Evolutionary conservation across 2,113 vertebrate genomes (phyloP), one percentile per base, ranked within the genome.

Genomic region (Malurus cyaneus): DNA sequence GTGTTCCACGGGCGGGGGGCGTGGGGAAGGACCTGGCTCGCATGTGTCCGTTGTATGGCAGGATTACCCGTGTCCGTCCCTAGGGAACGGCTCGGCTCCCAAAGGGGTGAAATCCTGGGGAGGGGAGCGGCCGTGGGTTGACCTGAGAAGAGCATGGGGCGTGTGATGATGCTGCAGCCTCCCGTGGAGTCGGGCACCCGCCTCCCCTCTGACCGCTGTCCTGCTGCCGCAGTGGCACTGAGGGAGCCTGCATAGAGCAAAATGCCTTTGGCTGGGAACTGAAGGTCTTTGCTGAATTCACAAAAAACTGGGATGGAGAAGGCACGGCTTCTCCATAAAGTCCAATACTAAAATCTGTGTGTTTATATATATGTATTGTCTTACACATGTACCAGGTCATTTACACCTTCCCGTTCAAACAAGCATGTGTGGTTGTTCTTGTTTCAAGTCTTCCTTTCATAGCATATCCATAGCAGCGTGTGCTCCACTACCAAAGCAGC

Each of bases 351-450:
- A 23, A 36, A 26, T 14, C 34, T 32, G 29, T 8, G 15, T 15
- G 1, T 54, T 56, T 49, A 21, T 14, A 0, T n/a, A 3, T 3
- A 0, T 1, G 39, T 39, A 1, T 13, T 12, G 5, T 47, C 10
- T 41, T 28, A 26, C 0, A 0, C 0, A 0, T 29, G n/a, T 31
- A 11, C 32, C 9, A 6, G 19, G 4, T 31, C 0, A 0, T 65
- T 90, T n/a, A 19, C 15, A 5, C 36, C 11, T 52, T 88, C 12
- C 0, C 9, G 14, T n/a, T 54, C 5, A 67, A 87, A 59, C 56
- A 64, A 17, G 19, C 10, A 2, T 0, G 3, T 9, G 23, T 16
- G 36, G 16, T 28, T 29, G 13, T 18, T 26, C 15, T 60, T 56
- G 9, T 14, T 26, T 13, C n/a, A n/a, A 73, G 14, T 15, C 39